A percentile compares a stretch with the other conserved stretches of the same genome.
Conservation (phyloP, 1,140 invertebrate species). For the Sesamia nonagrioides region DNA sequence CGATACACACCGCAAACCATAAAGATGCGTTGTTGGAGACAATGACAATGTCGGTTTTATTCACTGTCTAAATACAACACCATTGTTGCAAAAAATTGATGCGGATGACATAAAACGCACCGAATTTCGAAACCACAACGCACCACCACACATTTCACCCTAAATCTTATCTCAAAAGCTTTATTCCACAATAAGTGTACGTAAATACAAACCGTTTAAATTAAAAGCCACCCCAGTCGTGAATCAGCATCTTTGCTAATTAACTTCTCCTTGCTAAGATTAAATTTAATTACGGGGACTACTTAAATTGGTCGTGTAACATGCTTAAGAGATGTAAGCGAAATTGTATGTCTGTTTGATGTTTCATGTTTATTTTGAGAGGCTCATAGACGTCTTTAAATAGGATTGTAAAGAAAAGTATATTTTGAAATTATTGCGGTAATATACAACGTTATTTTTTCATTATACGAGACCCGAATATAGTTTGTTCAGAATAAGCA, state of each 20-base stretch:
- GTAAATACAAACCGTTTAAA: constrained; percentile 22
- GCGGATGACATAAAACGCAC: background rate
- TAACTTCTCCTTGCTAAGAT: constrained; percentile 60
- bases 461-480: too few species aligned
- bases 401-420: background rate
- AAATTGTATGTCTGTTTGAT: constrained; percentile 28
- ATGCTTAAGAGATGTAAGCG: constrained; percentile 30
- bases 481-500: too few species aligned
- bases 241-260: constrained; percentile 54
- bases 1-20: too few species aligned
- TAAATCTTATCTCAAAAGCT: background rate
- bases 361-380: constrained; percentile 16
- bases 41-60: too few species aligned
- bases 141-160: background rate
- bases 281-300: constrained; percentile 55
- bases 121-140: background rate
- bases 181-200: constrained; percentile 3
- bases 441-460: too few species aligned
- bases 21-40: too few species aligned
- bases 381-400: background rate
- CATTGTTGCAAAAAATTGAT: too few species aligned
- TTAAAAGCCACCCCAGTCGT: constrained; percentile 5
- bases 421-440: constrained; percentile 1
- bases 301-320: constrained; percentile 57
- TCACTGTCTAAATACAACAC: too few species aligned